Percentiles rank a stretch among this genome's conserved stretches.
phyloP scores from a whole-genome alignment of 2,113 vertebrate species.

The Xenopus tropicalis region DNA sequence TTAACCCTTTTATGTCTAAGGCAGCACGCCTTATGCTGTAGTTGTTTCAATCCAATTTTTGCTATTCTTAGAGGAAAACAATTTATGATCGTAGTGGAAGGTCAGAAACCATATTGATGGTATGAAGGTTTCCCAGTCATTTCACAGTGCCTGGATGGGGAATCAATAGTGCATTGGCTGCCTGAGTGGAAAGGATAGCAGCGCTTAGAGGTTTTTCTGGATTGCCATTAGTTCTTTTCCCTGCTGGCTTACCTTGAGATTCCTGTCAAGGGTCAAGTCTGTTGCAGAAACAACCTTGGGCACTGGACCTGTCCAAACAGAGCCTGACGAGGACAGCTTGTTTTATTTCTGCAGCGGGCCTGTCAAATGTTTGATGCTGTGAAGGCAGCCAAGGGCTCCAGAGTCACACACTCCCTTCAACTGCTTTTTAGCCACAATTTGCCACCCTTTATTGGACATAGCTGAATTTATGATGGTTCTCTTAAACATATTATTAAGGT shows the following conservation, averaged over 20 bases:
- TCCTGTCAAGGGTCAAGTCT: conserved; percentile 9
- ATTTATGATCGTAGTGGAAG: conserved; percentile 58
- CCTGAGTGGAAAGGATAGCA: conserved; percentile 50
- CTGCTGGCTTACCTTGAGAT: conserved; percentile 7
- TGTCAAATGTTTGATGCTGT: neutral
- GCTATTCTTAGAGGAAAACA: neutral
- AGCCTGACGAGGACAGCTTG: neutral
- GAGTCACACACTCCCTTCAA: neutral
- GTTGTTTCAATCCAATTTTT: too few species aligned
- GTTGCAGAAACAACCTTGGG: conserved; percentile 5
- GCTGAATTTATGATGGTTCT: neutral
- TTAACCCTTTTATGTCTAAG: neutral
- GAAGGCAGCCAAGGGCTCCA: neutral
- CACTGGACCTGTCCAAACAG: neutral
- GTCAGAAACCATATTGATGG: conserved; percentile 54
- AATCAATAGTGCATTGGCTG: conserved; percentile 65
- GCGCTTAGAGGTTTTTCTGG: conserved; percentile 4
- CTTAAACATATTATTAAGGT: neutral
- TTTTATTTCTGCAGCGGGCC: neutral
- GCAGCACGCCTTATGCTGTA: too few species aligned
- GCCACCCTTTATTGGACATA: neutral
- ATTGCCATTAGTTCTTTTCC: conserved; percentile 24
- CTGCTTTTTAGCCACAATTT: neutral
- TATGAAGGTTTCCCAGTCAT: conserved; percentile 50
- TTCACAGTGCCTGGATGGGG: conserved; percentile 52